phyloP scores from a whole-genome alignment of 2,113 vertebrate species.

The Falcunculus frontatus region DNA sequence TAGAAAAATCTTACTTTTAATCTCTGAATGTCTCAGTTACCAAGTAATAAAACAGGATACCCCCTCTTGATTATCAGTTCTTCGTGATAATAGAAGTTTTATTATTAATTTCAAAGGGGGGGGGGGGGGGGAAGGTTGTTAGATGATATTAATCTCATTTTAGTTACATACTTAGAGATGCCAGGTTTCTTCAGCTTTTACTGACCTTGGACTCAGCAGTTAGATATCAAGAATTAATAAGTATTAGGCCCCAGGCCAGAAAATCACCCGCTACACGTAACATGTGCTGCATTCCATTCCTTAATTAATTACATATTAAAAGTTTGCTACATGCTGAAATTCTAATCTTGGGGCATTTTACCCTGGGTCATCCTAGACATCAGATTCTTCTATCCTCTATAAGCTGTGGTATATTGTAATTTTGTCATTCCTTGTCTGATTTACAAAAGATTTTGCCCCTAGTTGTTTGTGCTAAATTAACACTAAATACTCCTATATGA shows the following conservation, averaged over 20 bases:
- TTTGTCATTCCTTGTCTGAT: not conserved
- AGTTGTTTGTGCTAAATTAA: not conserved
- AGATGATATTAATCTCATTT: not conserved
- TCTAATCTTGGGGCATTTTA: not conserved
- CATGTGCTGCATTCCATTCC: not conserved
- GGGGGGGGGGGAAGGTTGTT: not conserved
- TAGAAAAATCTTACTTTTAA: not conserved
- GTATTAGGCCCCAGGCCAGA: not conserved
- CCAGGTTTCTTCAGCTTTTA: not conserved
- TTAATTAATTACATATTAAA: not conserved
- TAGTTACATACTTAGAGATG: not conserved
- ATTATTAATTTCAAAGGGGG: not conserved
- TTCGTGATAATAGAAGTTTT: not conserved
- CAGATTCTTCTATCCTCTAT: not conserved
- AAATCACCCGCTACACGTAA: not conserved
- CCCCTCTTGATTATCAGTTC: not conserved
- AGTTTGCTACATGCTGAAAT: not conserved
- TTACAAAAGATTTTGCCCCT: not conserved
- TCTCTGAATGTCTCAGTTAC: not conserved
- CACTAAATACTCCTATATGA: not conserved
- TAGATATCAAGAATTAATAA: not conserved
- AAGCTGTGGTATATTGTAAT: not conserved
- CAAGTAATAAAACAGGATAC: not conserved
- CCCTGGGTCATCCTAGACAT: not conserved
- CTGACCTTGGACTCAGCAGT: not conserved